These are phyloP conservation scores for Campoletis raptor DNA, from an alignment of 2,888 invertebrate species.

Conservation along the genomic window DNA sequence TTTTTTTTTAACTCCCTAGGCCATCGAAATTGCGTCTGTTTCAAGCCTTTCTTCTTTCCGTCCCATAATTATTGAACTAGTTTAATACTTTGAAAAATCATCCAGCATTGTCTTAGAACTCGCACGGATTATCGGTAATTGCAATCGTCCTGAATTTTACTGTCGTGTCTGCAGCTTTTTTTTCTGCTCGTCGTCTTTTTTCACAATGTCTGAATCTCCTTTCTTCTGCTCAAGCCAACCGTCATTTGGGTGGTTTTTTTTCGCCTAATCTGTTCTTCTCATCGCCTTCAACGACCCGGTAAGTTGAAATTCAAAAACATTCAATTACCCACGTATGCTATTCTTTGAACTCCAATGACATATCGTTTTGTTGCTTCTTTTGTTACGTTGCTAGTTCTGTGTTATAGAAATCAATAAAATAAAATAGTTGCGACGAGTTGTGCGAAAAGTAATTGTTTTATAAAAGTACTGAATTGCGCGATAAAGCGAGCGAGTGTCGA, in stretches of 20 bases:
- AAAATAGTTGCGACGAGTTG: not conserved
- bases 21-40: constrained; percentile 37
- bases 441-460: not conserved
- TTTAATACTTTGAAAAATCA: constrained; percentile 24
- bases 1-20: constrained; percentile 33
- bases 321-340: not conserved
- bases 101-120: constrained; percentile 13
- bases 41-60: constrained; percentile 9
- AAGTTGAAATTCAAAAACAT: not conserved
- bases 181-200: constrained; percentile 2
- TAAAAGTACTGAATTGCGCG: not conserved
- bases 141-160: constrained; percentile 29
- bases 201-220: not conserved
- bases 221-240: not conserved
- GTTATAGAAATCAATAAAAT: not conserved
- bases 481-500: not conserved
- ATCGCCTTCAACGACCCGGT: not conserved
- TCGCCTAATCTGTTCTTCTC: not conserved
- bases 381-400: not conserved
- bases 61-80: constrained; percentile 23
- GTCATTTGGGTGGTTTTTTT: not conserved
- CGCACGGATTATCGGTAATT: constrained; percentile 43
- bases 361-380: not conserved
- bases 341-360: not conserved
- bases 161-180: not conserved